A percentile compares a stretch with the other conserved stretches of the same genome.
phyloP scores from a whole-genome alignment of 2,888 invertebrate genomes.

The Mayetiola destructor region DNA sequence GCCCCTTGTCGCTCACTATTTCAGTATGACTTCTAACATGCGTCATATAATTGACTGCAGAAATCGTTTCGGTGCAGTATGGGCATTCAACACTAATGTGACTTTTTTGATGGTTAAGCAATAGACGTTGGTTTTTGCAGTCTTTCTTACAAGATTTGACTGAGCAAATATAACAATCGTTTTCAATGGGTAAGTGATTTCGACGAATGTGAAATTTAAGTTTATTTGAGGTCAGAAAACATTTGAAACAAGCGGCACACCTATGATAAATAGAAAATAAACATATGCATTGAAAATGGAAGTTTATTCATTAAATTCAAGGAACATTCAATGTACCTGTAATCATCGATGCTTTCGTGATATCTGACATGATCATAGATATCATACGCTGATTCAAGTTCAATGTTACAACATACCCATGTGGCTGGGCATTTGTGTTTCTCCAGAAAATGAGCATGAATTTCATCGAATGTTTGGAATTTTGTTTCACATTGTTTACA shows the following conservation, averaged over 20 bases:
- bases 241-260: background rate
- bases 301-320: no score
- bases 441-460: background rate
- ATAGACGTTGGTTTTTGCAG: background rate
- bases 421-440: background rate
- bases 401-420: background rate
- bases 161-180: no score
- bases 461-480: background rate
- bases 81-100: background rate
- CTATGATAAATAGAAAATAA: background rate
- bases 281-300: background rate
- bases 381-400: background rate
- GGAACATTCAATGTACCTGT: background rate
- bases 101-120: background rate
- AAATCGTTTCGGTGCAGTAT: background rate
- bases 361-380: background rate
- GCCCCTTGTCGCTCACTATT: background rate
- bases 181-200: background rate
- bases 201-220: background rate
- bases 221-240: slow-evolving; percentile 1
- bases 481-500: background rate
- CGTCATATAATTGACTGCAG: background rate
- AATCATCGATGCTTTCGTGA: slow-evolving; percentile 2
- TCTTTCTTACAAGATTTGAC: background rate
- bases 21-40: background rate